Percentiles rank a stretch among this genome's conserved stretches.
phyloP scores from a whole-genome alignment of 2,113 vertebrate species.

The Numida meleagris region DNA sequence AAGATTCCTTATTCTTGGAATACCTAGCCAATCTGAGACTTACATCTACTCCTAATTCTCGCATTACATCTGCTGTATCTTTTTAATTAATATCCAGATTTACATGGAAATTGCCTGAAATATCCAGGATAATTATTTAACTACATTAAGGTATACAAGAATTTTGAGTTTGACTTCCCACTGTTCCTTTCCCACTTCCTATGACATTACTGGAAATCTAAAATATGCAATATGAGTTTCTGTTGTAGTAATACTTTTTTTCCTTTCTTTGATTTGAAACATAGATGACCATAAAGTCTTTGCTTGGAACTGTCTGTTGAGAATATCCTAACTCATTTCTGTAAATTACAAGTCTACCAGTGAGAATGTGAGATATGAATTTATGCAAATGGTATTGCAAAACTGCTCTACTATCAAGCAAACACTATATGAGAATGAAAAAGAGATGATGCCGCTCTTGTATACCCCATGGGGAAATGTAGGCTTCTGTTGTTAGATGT shows the following conservation, averaged over 20 bases:
- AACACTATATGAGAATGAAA: background rate
- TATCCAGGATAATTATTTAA: background rate
- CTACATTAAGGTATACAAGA: background rate
- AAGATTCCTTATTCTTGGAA: background rate
- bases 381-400: conserved; percentile 24
- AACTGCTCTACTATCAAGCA: background rate
- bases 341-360: background rate
- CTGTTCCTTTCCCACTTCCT: background rate
- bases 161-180: background rate
- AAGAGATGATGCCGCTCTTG: background rate
- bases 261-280: background rate
- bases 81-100: background rate
- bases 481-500: background rate
- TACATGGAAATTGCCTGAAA: background rate
- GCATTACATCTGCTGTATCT: background rate
- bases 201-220: background rate
- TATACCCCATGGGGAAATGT: conserved; percentile 13
- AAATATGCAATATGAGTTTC: background rate
- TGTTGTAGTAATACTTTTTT: background rate
- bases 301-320: background rate
- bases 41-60: background rate
- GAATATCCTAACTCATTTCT: background rate
- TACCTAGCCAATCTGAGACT: background rate
- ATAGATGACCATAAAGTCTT: background rate
- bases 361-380: conserved; percentile 5